Percentiles rank a stretch among this genome's conserved stretches.
These are phyloP conservation scores for Acleris laterana DNA, from an alignment of 2,888 invertebrate genomes.

Conservation along the genomic window DNA sequence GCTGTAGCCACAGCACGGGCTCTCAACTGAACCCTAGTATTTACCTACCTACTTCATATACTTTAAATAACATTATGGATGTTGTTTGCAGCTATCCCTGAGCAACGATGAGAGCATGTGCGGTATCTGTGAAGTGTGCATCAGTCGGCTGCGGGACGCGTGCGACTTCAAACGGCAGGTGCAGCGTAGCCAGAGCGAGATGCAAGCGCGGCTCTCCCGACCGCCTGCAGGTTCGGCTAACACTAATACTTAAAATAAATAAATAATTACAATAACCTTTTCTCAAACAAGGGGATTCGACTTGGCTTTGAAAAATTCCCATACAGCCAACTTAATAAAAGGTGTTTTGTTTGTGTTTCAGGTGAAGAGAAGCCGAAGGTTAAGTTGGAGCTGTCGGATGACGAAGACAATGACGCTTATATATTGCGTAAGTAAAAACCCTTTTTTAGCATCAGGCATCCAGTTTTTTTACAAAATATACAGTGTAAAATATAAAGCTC, in stretches of 20 bases:
- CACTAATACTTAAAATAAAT: too few relatives aligned
- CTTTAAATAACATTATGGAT: too few relatives aligned
- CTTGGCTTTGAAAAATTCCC: too few relatives aligned
- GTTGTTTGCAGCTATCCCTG: slow-evolving; percentile 6
- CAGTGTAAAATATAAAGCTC: too few relatives aligned
- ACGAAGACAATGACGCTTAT: slow-evolving; percentile 57
- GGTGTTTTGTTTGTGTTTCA: slow-evolving; percentile 41
- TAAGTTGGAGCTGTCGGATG: slow-evolving; percentile 59
- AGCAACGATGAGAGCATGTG: slow-evolving; percentile 42
- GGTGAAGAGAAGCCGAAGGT: slow-evolving; percentile 57
- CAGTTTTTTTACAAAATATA: too few relatives aligned
- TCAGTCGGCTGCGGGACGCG: slow-evolving; percentile 64
- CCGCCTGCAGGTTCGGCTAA: too few relatives aligned
- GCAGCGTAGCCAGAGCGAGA: slow-evolving; percentile 59
- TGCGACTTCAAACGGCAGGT: slow-evolving; percentile 69
- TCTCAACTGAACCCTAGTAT: too few relatives aligned
- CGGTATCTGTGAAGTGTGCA: slow-evolving; percentile 70
- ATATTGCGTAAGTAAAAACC: slow-evolving; percentile 56
- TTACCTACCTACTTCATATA: too few relatives aligned
- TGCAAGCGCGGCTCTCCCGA: slow-evolving; percentile 38
- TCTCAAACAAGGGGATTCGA: too few relatives aligned
- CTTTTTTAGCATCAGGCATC: too few relatives aligned
- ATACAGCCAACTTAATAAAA: background rate
- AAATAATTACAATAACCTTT: too few relatives aligned
- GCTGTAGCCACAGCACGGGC: too few relatives aligned